Evolutionary conservation across 2,113 vertebrate genomes (phyloP).

Genomic region (Pelecanoides urinatrix): DNA sequence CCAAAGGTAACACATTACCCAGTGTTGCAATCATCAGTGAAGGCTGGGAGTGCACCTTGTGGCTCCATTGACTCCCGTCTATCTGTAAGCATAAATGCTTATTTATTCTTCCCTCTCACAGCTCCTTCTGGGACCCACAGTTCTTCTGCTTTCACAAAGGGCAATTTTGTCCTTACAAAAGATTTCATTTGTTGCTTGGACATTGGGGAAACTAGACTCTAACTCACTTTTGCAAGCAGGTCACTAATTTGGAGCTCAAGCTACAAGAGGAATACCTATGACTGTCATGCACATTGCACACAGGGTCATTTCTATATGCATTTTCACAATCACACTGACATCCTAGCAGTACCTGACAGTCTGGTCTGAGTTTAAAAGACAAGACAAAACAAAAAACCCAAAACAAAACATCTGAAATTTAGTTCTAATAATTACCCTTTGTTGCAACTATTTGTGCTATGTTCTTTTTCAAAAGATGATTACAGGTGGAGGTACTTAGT

Average conservation of each 20-base stretch:
- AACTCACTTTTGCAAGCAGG: background rate
- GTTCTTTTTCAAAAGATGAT: background rate
- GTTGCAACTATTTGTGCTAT: background rate
- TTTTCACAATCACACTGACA: background rate
- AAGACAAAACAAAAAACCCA: background rate
- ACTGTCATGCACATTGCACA: background rate
- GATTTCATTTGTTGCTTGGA: background rate
- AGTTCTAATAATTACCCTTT: background rate
- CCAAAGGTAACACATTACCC: background rate
- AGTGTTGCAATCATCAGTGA: background rate
- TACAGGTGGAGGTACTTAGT: background rate
- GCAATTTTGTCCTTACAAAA: background rate
- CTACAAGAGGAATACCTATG: background rate
- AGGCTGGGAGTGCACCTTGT: background rate
- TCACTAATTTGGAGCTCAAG: background rate
- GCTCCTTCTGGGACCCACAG: background rate
- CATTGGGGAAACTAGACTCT: background rate
- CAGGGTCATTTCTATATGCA: background rate
- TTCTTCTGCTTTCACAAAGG: background rate
- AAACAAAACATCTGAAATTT: background rate
- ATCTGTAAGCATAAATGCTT: background rate
- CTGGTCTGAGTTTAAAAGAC: background rate
- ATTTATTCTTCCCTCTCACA: background rate
- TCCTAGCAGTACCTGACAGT: background rate
- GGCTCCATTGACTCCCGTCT: fast-evolving